Conservation (phyloP, 2,888 invertebrate genomes). For the Amphipoea lucens region DNA sequence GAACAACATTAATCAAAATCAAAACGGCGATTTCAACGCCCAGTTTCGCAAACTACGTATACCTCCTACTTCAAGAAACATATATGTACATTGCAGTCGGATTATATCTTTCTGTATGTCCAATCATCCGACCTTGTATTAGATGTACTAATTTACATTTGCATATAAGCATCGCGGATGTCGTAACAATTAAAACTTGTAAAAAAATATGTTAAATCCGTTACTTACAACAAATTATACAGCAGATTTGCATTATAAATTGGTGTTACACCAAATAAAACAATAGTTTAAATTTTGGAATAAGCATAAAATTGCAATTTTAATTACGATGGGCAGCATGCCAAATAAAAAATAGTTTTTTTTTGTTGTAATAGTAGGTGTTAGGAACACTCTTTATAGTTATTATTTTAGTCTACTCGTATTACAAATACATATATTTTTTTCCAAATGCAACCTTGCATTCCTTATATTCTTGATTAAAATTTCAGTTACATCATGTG, state of each 20-base stretch:
- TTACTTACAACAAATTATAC: slow-evolving; percentile 41
- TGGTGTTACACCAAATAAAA: slow-evolving; percentile 39
- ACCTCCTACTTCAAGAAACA: neutral
- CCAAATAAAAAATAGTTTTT: neutral
- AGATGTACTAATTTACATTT: slow-evolving; percentile 41
- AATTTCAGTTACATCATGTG: neutral
- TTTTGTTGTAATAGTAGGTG: slow-evolving; percentile 3
- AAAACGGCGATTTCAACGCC: slow-evolving; percentile 34
- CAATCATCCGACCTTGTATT: slow-evolving; percentile 43
- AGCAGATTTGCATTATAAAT: slow-evolving; percentile 38
- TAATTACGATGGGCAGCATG: slow-evolving; percentile 18
- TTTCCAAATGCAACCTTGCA: neutral
- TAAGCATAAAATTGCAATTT: slow-evolving; percentile 27
- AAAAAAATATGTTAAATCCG: slow-evolving; percentile 39
- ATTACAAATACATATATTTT: neutral
- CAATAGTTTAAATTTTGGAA: slow-evolving; percentile 20
- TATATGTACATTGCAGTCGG: neutral
- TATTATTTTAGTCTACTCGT: slow-evolving; percentile 1
- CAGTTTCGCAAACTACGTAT: slow-evolving; percentile 24
- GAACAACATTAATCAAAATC: slow-evolving; percentile 38
- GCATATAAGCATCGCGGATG: slow-evolving; percentile 51
- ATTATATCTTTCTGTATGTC: neutral
- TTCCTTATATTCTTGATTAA: neutral
- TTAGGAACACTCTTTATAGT: neutral
- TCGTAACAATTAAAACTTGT: slow-evolving; percentile 52